Evolutionary conservation across 2,113 vertebrate genomes (phyloP).

Genomic region (Menura novaehollandiae): DNA sequence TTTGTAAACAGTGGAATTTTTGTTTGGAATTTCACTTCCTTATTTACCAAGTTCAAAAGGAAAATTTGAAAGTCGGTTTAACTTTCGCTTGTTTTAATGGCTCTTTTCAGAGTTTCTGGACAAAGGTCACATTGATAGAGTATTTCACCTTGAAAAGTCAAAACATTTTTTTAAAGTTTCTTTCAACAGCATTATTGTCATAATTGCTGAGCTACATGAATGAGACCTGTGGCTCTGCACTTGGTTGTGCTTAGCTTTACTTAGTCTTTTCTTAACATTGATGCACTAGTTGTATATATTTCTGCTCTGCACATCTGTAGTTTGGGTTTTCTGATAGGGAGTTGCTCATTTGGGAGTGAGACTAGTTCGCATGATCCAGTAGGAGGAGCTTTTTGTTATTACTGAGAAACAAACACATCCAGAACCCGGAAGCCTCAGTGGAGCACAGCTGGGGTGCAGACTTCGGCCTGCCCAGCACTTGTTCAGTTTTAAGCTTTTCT

Average conservation of each 20-base stretch:
- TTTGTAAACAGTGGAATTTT: conserved; percentile 36
- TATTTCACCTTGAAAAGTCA: background rate
- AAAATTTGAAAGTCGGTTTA: background rate
- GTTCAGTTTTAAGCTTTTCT: background rate
- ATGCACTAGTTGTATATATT: background rate
- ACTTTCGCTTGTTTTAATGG: background rate
- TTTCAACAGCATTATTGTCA: background rate
- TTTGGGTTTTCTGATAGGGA: accelerated
- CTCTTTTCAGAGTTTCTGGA: background rate
- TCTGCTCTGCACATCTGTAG: background rate
- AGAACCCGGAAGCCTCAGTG: background rate
- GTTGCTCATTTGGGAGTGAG: background rate
- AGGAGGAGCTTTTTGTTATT: background rate
- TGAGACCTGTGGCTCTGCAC: background rate
- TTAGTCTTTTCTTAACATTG: background rate
- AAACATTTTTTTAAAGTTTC: background rate
- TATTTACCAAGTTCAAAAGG: background rate
- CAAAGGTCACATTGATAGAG: background rate
- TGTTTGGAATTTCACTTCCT: background rate
- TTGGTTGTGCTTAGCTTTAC: background rate
- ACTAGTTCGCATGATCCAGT: background rate
- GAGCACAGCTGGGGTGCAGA: background rate
- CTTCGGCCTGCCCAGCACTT: background rate
- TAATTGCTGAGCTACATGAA: background rate
- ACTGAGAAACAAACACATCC: background rate